These are phyloP conservation scores for Acrocyrtus sp. DNA, from an alignment of 2,888 invertebrate species.

Conservation along the genomic window DNA sequence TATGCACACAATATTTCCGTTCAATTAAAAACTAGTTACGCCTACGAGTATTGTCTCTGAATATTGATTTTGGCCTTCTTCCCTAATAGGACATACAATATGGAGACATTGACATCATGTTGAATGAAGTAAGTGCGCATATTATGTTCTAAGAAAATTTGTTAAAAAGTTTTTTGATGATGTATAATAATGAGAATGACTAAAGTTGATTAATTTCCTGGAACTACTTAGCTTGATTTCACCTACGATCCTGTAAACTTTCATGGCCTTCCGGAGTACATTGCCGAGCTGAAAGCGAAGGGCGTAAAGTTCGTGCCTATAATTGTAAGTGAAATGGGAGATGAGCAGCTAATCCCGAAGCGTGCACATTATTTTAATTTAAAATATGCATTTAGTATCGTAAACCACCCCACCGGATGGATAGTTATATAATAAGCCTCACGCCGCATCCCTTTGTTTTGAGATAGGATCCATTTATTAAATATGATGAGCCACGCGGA, in stretches of 20 bases:
- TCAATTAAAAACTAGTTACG: no score
- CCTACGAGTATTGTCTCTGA: no score
- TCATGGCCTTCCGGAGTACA: conserved; percentile 74
- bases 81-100: conserved; percentile 56
- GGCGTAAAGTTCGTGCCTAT: conserved; percentile 61
- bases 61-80: conserved; percentile 4
- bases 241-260: conserved; percentile 75
- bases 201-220: no score
- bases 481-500: conserved; percentile 45
- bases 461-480: conserved; percentile 57
- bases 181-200: no score
- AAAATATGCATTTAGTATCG: no score
- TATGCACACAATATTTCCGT: no score
- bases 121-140: conserved; percentile 67
- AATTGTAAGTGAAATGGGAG: conserved; percentile 50
- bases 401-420: no score
- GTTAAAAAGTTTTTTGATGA: no score
- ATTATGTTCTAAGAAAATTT: conserved; percentile 65
- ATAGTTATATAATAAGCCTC: no score
- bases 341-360: no score
- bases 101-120: conserved; percentile 78
- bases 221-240: conserved; percentile 80
- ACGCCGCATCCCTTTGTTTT: neutral
- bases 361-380: no score
- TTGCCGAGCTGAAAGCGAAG: conserved; percentile 75